Conservation (phyloP, 2,113 vertebrate species). For the Sinocyclocheilus maitianheensis region DNA sequence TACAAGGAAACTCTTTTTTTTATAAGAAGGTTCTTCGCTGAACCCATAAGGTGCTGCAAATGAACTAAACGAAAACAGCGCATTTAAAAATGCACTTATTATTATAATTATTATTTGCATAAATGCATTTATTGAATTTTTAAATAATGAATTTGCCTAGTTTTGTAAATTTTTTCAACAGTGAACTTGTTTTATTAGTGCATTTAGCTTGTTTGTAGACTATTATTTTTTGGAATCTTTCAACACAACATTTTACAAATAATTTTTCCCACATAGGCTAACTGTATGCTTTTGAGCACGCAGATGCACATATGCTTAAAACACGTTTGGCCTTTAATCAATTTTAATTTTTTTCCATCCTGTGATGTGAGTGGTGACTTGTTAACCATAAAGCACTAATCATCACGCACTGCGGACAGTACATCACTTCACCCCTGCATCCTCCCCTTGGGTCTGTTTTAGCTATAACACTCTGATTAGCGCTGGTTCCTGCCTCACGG, state of each 20-base stretch:
- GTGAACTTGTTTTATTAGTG: neutral
- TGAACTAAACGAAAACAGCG: neutral
- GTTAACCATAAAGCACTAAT: constrained; percentile 34
- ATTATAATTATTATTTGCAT: neutral
- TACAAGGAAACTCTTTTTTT: neutral
- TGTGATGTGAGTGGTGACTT: constrained; percentile 15
- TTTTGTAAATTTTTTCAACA: neutral
- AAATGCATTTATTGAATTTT: neutral
- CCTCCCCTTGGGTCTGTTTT: constrained; percentile 66
- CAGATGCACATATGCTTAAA: constrained; percentile 6
- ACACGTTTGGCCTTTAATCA: constrained; percentile 2
- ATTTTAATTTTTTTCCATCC: neutral
- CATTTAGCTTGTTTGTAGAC: neutral
- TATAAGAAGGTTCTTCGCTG: neutral
- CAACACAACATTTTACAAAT: neutral
- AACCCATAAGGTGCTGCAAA: neutral
- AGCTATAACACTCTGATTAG: constrained; percentile 68
- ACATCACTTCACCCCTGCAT: constrained; percentile 52
- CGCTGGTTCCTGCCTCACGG: constrained; percentile 57
- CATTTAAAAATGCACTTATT: neutral
- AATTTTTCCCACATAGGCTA: neutral
- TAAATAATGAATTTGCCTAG: neutral
- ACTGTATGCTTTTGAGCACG: neutral
- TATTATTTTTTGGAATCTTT: neutral
- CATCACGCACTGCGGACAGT: neutral